Conservation (phyloP, 2,797 vertebrate genomes). For the Amniataba percoides region DNA sequence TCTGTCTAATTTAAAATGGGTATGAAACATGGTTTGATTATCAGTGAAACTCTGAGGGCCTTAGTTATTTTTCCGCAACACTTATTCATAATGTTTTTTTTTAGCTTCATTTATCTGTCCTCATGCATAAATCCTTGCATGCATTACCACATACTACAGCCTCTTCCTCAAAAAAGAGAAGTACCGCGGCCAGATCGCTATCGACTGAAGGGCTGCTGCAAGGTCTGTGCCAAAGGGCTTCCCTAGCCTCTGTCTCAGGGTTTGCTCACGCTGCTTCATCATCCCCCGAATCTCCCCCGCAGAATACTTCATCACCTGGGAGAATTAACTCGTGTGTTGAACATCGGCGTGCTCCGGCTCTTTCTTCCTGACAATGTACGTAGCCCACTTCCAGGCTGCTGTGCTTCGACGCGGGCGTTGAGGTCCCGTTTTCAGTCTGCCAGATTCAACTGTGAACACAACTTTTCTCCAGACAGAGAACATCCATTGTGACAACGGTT, state of each 20-base stretch:
- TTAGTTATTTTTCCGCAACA: neutral
- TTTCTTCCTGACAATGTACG: neutral
- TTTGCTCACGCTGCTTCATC: constrained; percentile 8
- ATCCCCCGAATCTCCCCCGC: constrained; percentile 18
- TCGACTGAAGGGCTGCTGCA: constrained; percentile 7
- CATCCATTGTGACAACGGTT: constrained; percentile 34
- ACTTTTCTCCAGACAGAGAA: constrained; percentile 18
- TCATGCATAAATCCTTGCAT: constrained; percentile 6
- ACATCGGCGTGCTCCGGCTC: neutral
- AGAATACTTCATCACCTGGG: constrained; percentile 13
- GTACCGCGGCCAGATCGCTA: neutral
- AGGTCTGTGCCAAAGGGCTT: constrained; percentile 24
- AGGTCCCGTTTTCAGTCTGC: neutral
- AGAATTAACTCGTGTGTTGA: constrained; percentile 33
- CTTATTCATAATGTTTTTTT: neutral
- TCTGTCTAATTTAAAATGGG: neutral
- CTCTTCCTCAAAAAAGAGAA: constrained; percentile 1
- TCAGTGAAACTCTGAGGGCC: neutral
- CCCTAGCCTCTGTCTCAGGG: constrained; percentile 10
- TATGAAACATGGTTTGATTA: neutral
- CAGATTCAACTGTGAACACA: neutral
- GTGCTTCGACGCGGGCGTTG: neutral
- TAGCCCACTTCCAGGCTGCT: neutral
- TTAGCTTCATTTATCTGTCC: neutral
- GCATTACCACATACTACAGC: neutral